Conservation (phyloP, 2,113 vertebrate species). For the Amphiprion ocellaris region DNA sequence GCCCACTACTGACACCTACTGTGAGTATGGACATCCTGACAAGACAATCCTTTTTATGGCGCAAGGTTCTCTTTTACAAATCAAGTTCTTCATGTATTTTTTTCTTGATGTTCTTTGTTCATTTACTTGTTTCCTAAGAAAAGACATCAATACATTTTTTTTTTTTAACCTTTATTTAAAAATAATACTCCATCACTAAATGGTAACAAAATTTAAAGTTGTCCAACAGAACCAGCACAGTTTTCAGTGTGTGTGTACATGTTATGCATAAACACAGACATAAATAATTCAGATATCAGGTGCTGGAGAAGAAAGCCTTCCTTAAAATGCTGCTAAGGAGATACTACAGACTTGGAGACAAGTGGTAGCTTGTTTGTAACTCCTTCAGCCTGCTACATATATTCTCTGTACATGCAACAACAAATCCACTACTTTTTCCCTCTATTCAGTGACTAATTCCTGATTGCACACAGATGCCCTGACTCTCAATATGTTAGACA, state of each 20-base stretch:
- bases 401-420: background rate
- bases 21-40: background rate
- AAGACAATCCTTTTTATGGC: background rate
- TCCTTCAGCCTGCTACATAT: slow-evolving; percentile 7
- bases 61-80: background rate
- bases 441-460: background rate
- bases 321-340: slow-evolving; percentile 9
- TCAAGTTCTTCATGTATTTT: background rate
- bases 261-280: slow-evolving; percentile 8
- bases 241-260: background rate
- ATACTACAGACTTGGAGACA: background rate
- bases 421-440: background rate
- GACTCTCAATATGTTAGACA: background rate
- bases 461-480: background rate
- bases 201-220: slow-evolving; percentile 7
- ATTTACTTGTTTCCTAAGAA: background rate
- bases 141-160: background rate
- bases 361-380: background rate
- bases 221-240: slow-evolving; percentile 8
- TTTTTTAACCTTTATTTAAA: slow-evolving; percentile 41
- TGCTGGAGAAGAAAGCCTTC: background rate
- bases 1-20: background rate
- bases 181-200: slow-evolving; percentile 7
- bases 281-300: background rate
- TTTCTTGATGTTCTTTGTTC: background rate